Percentiles rank a stretch among this genome's conserved stretches.
Conservation (phyloP, 2,113 vertebrate genomes). For the Egretta garzetta region DNA sequence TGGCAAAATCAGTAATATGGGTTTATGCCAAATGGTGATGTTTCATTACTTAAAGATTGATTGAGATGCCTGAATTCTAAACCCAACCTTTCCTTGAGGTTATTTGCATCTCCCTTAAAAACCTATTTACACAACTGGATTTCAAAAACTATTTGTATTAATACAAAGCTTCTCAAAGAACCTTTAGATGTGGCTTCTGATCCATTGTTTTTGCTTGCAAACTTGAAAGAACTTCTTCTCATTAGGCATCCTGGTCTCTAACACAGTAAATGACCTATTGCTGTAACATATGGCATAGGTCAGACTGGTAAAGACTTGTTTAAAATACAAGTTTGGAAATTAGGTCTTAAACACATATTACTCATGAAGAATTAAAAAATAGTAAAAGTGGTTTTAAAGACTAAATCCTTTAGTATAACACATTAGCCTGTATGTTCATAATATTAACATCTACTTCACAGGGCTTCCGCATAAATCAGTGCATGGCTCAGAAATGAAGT, state of each 20-base stretch:
- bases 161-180: neutral
- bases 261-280: neutral
- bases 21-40: neutral
- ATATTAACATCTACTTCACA: neutral
- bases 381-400: neutral
- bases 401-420: neutral
- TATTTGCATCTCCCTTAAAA: neutral
- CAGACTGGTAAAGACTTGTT: neutral
- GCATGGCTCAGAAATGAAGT: neutral
- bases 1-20: neutral
- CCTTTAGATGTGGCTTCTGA: neutral
- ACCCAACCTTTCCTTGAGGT: neutral
- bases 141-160: neutral
- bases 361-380: neutral
- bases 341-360: neutral
- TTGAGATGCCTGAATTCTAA: neutral
- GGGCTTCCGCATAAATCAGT: neutral
- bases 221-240: neutral
- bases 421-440: neutral
- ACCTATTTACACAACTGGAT: neutral
- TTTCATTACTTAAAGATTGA: neutral
- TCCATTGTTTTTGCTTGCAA: neutral
- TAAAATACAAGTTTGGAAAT: neutral
- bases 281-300: neutral
- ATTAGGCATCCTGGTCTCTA: neutral